A percentile compares a stretch with the other conserved stretches of the same genome.
These are phyloP conservation scores for Brachyptera risi DNA, from an alignment of 2,888 invertebrate genomes.

Conservation along the genomic window DNA sequence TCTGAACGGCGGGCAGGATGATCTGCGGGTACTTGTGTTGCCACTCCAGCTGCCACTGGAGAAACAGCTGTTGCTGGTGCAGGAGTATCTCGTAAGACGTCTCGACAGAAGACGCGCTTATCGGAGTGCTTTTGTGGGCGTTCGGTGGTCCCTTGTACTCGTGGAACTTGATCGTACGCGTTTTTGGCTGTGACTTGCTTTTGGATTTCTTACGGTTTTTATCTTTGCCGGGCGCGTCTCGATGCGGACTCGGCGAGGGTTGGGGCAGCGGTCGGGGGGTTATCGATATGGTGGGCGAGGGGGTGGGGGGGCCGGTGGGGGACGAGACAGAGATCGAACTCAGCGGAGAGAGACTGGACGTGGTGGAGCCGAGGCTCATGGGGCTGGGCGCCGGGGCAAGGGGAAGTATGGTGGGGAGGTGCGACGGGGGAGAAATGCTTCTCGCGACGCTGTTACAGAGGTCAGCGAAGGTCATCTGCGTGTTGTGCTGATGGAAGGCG, in stretches of 20 bases:
- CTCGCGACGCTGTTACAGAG: slow-evolving; percentile 55
- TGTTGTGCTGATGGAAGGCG: slow-evolving; percentile 42
- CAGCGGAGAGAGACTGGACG: slow-evolving; percentile 63
- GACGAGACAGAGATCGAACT: slow-evolving; percentile 60
- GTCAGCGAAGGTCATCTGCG: slow-evolving; percentile 53
- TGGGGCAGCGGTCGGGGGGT: slow-evolving; percentile 40
- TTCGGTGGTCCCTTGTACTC: slow-evolving; percentile 94
- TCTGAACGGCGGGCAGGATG: slow-evolving; percentile 69
- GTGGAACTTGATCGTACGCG: slow-evolving; percentile 92
- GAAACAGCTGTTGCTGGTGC: slow-evolving; percentile 89
- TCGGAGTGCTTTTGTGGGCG: slow-evolving; percentile 66
- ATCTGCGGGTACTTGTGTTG: slow-evolving; percentile 81
- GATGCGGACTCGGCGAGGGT: slow-evolving; percentile 42
- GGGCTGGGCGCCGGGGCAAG: slow-evolving; percentile 50
- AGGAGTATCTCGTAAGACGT: slow-evolving; percentile 87
- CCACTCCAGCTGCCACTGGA: slow-evolving; percentile 80
- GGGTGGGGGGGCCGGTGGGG: slow-evolving; percentile 54
- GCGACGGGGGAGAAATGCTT: slow-evolving; percentile 40
- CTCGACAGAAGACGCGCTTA: slow-evolving; percentile 53
- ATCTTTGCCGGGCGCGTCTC: slow-evolving; percentile 54
- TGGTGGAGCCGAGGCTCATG: slow-evolving; percentile 55
- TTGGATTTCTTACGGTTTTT: slow-evolving; percentile 79
- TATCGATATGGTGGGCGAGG: slow-evolving; percentile 36
- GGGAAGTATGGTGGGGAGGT: slow-evolving; percentile 45
- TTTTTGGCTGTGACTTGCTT: slow-evolving; percentile 73